Conservation (phyloP, 2,888 invertebrate genomes). For the Zygogramma bicolorata region DNA sequence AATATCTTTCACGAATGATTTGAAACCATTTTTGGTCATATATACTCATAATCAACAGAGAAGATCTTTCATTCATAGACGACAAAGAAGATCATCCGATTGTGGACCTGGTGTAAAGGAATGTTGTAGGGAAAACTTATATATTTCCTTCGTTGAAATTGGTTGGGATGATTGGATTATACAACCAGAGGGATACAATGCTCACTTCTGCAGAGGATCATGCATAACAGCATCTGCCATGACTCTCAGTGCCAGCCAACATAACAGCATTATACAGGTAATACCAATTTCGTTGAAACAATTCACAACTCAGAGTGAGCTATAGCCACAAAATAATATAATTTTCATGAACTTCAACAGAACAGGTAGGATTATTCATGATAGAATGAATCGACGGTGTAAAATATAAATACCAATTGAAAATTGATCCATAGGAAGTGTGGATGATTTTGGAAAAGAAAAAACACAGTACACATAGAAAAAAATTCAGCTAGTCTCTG, state of each 20-base stretch:
- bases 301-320: not conserved
- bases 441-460: too few species aligned
- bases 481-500: too few species aligned
- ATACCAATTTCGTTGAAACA: not conserved
- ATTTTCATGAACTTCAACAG: not conserved
- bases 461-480: too few species aligned
- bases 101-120: conserved; percentile 79
- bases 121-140: conserved; percentile 86
- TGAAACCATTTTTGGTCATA: conserved; percentile 83
- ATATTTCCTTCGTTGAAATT: conserved; percentile 85
- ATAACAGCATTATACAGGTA: conserved; percentile 83
- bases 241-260: conserved; percentile 74
- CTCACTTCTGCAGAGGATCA: conserved; percentile 88
- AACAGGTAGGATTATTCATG: too few species aligned
- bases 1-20: conserved; percentile 77
- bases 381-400: too few species aligned
- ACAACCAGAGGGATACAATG: conserved; percentile 84
- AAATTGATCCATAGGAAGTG: too few species aligned
- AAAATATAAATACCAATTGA: too few species aligned
- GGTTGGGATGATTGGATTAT: conserved; percentile 93
- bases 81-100: conserved; percentile 72
- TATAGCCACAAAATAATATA: not conserved
- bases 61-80: conserved; percentile 58
- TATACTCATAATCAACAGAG: conserved; percentile 81
- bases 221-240: conserved; percentile 82